These are phyloP conservation scores for Bicyclus anynana DNA, from an alignment of 1,140 invertebrate genomes.

Conservation along the genomic window DNA sequence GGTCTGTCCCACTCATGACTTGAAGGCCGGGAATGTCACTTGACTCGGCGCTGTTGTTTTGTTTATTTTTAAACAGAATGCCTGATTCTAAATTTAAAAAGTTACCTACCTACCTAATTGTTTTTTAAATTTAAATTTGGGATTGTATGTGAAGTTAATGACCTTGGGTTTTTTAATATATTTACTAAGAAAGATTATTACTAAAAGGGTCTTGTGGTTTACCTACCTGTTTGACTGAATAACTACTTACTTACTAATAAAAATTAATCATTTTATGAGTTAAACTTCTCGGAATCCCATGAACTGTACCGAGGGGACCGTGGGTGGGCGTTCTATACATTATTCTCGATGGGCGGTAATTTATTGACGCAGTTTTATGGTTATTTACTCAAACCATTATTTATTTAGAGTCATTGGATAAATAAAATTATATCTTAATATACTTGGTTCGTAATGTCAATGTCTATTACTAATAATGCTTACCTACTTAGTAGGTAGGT, in stretches of 20 bases:
- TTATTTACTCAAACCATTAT: slow-evolving; percentile 22
- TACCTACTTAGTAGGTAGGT: no score
- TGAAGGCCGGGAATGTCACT: slow-evolving; percentile 31
- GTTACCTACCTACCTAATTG: slow-evolving; percentile 4
- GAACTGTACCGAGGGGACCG: slow-evolving; percentile 53
- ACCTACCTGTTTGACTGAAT: not conserved
- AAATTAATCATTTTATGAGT: slow-evolving; percentile 47
- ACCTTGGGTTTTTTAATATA: not conserved
- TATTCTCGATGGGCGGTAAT: slow-evolving; percentile 47
- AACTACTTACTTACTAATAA: slow-evolving; percentile 20
- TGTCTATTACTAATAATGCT: no score
- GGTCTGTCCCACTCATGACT: slow-evolving; percentile 30
- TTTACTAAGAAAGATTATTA: not conserved
- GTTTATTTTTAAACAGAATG: slow-evolving; percentile 11
- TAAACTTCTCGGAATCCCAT: slow-evolving; percentile 54
- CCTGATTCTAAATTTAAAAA: slow-evolving; percentile 15
- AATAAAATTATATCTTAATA: no score
- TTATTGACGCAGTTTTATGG: slow-evolving; percentile 26
- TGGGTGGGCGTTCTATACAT: slow-evolving; percentile 57
- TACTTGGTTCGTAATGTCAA: not conserved
- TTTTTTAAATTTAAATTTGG: not conserved
- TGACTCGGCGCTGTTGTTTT: slow-evolving; percentile 20
- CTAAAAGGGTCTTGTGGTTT: not conserved
- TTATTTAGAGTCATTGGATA: slow-evolving; percentile 6
- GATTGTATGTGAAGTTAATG: not conserved